These are phyloP conservation scores for Drosophila kikkawai DNA, from an alignment of 1,140 invertebrate species.

Conservation along the genomic window DNA sequence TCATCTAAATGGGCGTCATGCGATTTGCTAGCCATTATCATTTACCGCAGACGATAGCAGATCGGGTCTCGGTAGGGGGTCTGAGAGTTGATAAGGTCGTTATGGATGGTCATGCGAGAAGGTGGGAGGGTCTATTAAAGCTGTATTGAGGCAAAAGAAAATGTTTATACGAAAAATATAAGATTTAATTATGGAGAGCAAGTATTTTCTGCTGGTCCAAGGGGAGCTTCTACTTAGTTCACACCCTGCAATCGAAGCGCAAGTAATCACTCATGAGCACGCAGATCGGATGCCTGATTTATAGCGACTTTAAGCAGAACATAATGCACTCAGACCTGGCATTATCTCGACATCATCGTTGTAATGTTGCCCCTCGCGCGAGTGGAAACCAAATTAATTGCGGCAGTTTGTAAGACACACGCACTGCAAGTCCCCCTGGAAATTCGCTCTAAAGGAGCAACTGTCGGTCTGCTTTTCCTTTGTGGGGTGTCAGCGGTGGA, in stretches of 20 bases:
- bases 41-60: conserved; percentile 56
- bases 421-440: conserved; percentile 61
- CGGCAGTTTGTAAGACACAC: conserved; percentile 81
- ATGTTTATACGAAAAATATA: background rate
- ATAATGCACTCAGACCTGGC: conserved; percentile 55
- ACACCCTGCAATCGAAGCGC: conserved; percentile 2
- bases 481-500: conserved; percentile 39
- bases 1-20: conserved; percentile 75
- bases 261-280: conserved; percentile 35
- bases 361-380: background rate
- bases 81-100: conserved; percentile 25
- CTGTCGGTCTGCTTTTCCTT: conserved; percentile 22
- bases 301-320: conserved; percentile 55
- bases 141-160: background rate
- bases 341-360: conserved; percentile 32
- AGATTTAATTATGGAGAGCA: background rate
- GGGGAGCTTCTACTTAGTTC: background rate
- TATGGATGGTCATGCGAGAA: background rate
- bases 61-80: background rate
- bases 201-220: too few relatives aligned
- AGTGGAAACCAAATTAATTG: conserved; percentile 67
- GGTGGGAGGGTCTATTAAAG: background rate
- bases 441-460: conserved; percentile 3
- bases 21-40: conserved; percentile 76
- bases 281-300: conserved; percentile 47